phyloP scores from a whole-genome alignment of 2,888 invertebrate species.

The Coecobrya sp. region DNA sequence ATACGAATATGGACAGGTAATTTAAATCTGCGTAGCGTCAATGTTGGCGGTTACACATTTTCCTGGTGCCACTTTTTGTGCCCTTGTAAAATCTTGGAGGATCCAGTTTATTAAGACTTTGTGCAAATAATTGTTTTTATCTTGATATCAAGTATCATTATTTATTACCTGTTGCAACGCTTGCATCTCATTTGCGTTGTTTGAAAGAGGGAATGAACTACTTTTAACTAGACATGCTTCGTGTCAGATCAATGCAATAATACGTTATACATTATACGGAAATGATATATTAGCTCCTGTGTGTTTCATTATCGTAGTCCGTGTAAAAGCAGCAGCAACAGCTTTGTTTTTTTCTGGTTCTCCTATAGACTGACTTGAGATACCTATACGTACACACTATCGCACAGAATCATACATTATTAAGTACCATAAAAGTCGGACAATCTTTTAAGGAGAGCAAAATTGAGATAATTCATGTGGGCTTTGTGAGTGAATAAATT shows the following conservation, averaged over 20 bases:
- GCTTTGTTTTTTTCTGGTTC: background rate
- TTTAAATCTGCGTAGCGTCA: background rate
- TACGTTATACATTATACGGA: background rate
- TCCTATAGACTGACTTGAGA: slow-evolving; percentile 11
- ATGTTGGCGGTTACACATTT: background rate
- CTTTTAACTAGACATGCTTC: slow-evolving; percentile 43
- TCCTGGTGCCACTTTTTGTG: slow-evolving; percentile 20
- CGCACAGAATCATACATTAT: slow-evolving; percentile 45
- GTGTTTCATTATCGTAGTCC: slow-evolving; percentile 1
- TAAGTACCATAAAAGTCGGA: slow-evolving; percentile 51
- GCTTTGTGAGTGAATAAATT: slow-evolving; percentile 49
- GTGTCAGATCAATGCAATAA: slow-evolving; percentile 28
- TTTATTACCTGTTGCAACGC: slow-evolving; percentile 43
- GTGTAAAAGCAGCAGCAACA: background rate
- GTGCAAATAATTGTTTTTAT: slow-evolving; percentile 64
- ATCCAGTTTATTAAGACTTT: slow-evolving; percentile 50
- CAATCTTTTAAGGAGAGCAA: slow-evolving; percentile 54
- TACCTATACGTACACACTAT: background rate
- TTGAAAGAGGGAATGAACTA: slow-evolving; percentile 30
- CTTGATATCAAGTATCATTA: slow-evolving; percentile 52
- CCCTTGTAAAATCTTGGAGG: background rate
- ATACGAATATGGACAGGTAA: background rate
- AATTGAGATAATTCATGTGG: slow-evolving; percentile 57
- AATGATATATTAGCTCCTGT: slow-evolving; percentile 37
- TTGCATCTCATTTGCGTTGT: slow-evolving; percentile 48